Evolutionary conservation across 2,888 invertebrate genomes (phyloP), one percentile per base, ranked within the genome.

Genomic region (Habrosyne pyritoides): DNA sequence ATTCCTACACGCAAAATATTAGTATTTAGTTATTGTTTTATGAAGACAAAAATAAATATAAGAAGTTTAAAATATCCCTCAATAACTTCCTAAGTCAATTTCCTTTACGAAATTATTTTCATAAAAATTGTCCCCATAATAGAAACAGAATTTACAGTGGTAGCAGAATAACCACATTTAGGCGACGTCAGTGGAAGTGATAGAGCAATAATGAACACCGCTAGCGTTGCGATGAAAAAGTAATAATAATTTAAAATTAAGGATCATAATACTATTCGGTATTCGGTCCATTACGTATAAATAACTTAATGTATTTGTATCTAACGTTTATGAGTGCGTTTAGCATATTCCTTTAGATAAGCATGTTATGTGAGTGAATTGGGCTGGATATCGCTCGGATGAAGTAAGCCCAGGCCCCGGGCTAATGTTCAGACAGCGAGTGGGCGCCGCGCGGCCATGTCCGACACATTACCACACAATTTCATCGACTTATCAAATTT

Each of bases 1-100:
- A 91, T 91, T 90, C 90, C 89, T 66, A 83, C 91, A 91, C 89
- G 91, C 91, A 87, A 89, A 91, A 89, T 88, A 89, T 88, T 84
- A 75, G 75, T 75, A 69, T 73, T 75, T 77, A 71, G 74, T 81
- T 77, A 71, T 75, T 71, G 64, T 69, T 66, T 69, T 68, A 65
- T 67, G 66, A 71, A 67, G 63, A 58, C 60, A 33, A 48, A 54
- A 52, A 22, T 36, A 47, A n/a, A n/a, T n/a, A n/a, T n/a, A n/a
- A n/a, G n/a, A n/a, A n/a, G n/a, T n/a, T n/a, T n/a, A n/a, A n/a
- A n/a, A n/a, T n/a, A n/a, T n/a, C n/a, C n/a, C n/a, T n/a, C n/a
- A n/a, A n/a, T n/a, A n/a, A n/a, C n/a, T n/a, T n/a, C n/a, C n/a
- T n/a, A n/a, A n/a, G n/a, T n/a, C n/a, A n/a, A n/a, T n/a, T n/a